phyloP scores from a whole-genome alignment of 2,113 vertebrate genomes.

The Mungos mungo region DNA sequence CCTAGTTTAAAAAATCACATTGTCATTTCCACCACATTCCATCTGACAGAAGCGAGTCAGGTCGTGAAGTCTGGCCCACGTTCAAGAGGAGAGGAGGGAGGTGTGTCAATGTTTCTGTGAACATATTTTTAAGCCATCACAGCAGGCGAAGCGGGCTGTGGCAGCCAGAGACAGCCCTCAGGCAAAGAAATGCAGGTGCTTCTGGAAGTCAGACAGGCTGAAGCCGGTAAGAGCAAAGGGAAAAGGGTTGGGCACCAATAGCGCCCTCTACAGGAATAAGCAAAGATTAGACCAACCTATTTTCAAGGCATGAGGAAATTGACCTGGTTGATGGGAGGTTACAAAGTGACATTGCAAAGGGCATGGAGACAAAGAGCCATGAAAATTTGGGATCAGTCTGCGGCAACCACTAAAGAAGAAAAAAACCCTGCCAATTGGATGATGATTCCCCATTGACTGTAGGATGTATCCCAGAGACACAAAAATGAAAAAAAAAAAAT shows the following conservation, averaged over 20 bases:
- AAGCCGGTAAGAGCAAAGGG: neutral
- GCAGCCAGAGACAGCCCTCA: neutral
- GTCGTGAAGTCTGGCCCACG: neutral
- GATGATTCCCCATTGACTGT: neutral
- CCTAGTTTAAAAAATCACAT: neutral
- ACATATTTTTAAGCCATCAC: constrained; percentile 4
- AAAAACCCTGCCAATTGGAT: neutral
- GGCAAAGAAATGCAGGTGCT: neutral
- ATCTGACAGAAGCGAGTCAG: neutral
- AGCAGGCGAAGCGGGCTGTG: neutral
- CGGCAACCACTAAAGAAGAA: neutral
- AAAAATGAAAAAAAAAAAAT: neutral
- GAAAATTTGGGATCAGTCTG: neutral
- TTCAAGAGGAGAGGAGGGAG: neutral
- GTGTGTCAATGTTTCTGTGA: neutral
- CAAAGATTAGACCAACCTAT: neutral
- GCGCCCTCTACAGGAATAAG: neutral
- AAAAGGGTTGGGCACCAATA: neutral
- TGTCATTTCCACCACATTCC: neutral
- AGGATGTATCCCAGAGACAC: neutral
- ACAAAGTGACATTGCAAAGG: neutral
- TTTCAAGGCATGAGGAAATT: neutral
- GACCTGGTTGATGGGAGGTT: neutral
- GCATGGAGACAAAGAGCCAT: neutral
- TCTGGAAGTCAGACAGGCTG: neutral